Percentiles rank a stretch among this genome's conserved stretches.
Evolutionary conservation across 2,888 invertebrate genomes (phyloP).

Genomic region (Drosophila conformis): DNA sequence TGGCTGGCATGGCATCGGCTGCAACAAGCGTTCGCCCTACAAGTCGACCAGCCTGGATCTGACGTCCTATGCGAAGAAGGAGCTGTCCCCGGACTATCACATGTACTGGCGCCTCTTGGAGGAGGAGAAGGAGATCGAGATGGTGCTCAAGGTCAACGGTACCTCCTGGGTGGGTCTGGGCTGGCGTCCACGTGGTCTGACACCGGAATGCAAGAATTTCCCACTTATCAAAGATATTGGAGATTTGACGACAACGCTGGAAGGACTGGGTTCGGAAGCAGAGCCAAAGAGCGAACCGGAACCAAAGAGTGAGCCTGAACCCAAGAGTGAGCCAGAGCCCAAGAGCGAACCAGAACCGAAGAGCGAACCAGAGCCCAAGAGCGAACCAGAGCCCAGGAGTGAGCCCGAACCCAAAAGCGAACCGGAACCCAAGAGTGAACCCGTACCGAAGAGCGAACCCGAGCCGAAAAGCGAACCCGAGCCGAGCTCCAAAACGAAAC

Average conservation of each 20-base stretch:
- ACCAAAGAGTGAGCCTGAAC: constrained; percentile 75
- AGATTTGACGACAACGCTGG: constrained; percentile 72
- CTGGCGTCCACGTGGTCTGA: constrained; percentile 93
- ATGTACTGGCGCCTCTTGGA: constrained; percentile 94
- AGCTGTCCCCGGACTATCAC: constrained; percentile 90
- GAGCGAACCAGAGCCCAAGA: constrained; percentile 85
- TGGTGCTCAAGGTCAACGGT: constrained; percentile 94
- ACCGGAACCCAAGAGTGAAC: constrained; percentile 83
- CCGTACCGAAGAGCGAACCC: constrained; percentile 84
- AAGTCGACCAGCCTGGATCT: constrained; percentile 91
- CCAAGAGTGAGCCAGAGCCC: constrained; percentile 80
- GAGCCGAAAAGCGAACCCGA: constrained; percentile 85
- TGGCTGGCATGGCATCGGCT: constrained; percentile 94
- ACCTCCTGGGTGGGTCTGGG: constrained; percentile 95
- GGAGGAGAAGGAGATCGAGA: constrained; percentile 94
- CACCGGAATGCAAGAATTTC: constrained; percentile 92
- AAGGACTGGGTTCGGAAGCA: constrained; percentile 78
- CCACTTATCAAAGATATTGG: constrained; percentile 87
- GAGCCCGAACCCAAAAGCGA: constrained; percentile 81
- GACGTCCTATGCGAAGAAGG: constrained; percentile 89
- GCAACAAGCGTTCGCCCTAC: constrained; percentile 92
- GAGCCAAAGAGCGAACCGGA: constrained; percentile 61
- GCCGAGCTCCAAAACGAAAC: constrained; percentile 85
- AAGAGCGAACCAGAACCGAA: constrained; percentile 85
- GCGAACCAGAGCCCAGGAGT: constrained; percentile 85